Percentiles rank a stretch among this genome's conserved stretches.
These are phyloP conservation scores for Cherax quadricarinatus DNA, from an alignment of 1,140 invertebrate species.

Conservation along the genomic window DNA sequence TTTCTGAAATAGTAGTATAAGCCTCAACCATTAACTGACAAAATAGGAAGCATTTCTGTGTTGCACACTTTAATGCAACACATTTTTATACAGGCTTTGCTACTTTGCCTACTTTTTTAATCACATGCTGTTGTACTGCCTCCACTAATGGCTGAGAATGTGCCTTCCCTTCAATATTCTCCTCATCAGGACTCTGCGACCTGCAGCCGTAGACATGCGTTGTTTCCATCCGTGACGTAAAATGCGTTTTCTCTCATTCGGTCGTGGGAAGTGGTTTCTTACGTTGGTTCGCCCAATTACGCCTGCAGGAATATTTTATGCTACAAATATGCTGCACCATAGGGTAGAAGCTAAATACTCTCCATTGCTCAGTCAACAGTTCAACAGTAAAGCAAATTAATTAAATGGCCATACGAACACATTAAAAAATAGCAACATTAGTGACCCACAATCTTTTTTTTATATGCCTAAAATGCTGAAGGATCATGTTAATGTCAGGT, in stretches of 20 bases:
- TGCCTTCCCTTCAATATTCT: constrained; percentile 85
- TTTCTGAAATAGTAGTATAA: too few species aligned
- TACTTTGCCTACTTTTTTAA: neutral
- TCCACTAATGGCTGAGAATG: constrained; percentile 82
- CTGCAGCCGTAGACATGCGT: constrained; percentile 83
- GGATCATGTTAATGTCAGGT: too few species aligned
- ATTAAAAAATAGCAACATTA: too few species aligned
- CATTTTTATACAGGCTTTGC: neutral
- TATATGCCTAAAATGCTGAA: too few species aligned
- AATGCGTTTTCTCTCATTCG: constrained; percentile 84
- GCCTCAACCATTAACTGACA: too few species aligned
- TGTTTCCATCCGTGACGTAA: constrained; percentile 83
- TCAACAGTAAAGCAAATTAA: too few species aligned
- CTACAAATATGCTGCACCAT: neutral
- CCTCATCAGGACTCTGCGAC: constrained; percentile 84
- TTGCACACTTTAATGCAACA: too few species aligned
- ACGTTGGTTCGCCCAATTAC: constrained; percentile 46
- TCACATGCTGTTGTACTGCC: neutral
- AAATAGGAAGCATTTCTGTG: too few species aligned
- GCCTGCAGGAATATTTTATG: constrained; percentile 13
- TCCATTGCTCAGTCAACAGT: too few species aligned
- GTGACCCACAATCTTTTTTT: too few species aligned
- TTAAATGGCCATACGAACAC: too few species aligned
- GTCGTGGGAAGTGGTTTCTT: constrained; percentile 80
- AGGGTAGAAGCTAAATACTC: too few species aligned